These are phyloP conservation scores for Aphidoletes aphidimyza DNA, from an alignment of 2,888 invertebrate species.

Conservation along the genomic window DNA sequence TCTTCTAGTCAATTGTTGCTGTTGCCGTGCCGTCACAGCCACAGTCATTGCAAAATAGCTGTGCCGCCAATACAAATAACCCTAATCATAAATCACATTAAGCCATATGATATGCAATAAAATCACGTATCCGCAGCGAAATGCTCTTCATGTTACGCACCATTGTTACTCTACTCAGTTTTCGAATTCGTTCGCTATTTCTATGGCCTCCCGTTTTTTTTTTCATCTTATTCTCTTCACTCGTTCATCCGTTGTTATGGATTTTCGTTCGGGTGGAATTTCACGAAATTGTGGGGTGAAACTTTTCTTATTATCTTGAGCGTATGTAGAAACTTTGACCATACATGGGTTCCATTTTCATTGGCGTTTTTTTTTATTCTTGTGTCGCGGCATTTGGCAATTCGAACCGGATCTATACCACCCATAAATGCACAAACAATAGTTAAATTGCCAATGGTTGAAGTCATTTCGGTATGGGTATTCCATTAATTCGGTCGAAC, in stretches of 20 bases:
- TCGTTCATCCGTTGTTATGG: neutral
- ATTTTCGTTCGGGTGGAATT: too few relatives aligned
- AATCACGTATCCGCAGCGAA: neutral
- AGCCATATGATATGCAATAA: constrained; percentile 51
- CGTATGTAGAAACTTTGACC: constrained; percentile 1
- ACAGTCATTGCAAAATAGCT: neutral
- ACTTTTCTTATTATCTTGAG: constrained; percentile 26
- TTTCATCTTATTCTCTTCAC: neutral
- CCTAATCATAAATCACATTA: constrained; percentile 47
- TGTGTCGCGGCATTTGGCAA: neutral
- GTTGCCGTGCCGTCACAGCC: neutral
- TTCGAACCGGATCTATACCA: too few relatives aligned
- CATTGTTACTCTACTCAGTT: constrained; percentile 7
- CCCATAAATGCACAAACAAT: constrained; percentile 15
- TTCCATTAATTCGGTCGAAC: neutral
- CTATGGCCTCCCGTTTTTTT: neutral
- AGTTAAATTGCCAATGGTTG: neutral
- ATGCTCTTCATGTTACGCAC: neutral
- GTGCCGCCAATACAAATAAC: constrained; percentile 37
- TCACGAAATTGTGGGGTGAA: neutral
- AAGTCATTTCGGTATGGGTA: neutral
- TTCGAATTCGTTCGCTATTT: neutral
- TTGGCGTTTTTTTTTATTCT: neutral
- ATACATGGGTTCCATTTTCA: neutral
- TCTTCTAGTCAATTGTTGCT: too few relatives aligned